Conservation (phyloP, 2,113 vertebrate species). For the Oncorhynchus mykiss region DNA sequence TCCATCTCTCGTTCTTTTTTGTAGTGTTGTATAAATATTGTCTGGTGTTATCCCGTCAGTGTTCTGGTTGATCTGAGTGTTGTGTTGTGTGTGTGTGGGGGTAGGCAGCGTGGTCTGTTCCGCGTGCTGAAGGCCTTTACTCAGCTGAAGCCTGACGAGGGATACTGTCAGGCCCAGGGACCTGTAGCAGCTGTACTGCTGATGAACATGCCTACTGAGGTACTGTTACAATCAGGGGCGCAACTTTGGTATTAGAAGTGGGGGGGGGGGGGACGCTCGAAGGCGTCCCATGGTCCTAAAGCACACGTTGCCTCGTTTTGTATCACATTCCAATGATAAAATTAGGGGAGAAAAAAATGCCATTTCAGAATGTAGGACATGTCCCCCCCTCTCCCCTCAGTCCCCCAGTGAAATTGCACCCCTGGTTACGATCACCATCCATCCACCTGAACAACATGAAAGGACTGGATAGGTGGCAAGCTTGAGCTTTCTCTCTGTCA, state of each 20-base stretch:
- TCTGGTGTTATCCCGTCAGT: background rate
- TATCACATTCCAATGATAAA: no score
- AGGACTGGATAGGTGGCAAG: background rate
- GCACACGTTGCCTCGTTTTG: no score
- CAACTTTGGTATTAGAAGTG: no score
- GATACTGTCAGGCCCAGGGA: slow-evolving; percentile 89
- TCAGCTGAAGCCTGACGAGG: slow-evolving; percentile 80
- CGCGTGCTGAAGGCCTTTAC: slow-evolving; percentile 85
- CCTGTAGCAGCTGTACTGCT: slow-evolving; percentile 84
- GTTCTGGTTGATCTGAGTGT: slow-evolving; percentile 6
- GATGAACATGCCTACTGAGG: slow-evolving; percentile 88
- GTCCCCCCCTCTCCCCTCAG: no score
- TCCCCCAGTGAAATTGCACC: no score
- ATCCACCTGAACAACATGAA: background rate
- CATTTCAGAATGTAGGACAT: no score
- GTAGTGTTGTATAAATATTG: no score
- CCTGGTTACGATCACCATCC: background rate
- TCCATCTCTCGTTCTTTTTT: no score
- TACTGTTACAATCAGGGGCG: slow-evolving; percentile 33
- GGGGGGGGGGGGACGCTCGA: no score
- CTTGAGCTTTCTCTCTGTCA: no score
- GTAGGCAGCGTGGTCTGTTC: slow-evolving; percentile 83
- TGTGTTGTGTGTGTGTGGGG: slow-evolving; percentile 21
- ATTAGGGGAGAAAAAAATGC: no score
- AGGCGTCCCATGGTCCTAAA: no score